Evolutionary conservation across 2,797 vertebrate species (phyloP).

Genomic region (Lutjanus campechanus): DNA sequence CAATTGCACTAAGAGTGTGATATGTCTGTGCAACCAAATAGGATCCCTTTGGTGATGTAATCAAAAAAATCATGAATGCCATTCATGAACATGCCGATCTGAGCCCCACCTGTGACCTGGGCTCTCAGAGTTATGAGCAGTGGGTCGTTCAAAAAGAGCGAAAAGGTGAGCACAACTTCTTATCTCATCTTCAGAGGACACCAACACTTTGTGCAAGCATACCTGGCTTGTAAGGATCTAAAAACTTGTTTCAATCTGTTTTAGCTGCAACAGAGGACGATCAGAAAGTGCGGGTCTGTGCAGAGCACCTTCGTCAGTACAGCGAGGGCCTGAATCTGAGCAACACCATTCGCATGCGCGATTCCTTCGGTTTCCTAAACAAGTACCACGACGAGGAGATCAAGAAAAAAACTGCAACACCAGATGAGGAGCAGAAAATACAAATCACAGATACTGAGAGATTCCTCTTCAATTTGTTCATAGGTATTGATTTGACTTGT

Average conservation of each 20-base stretch:
- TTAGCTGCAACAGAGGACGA: constrained; percentile 92
- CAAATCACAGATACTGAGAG: constrained; percentile 88
- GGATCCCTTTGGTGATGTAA: constrained; percentile 94
- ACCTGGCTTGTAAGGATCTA: neutral
- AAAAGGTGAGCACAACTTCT: constrained; percentile 81
- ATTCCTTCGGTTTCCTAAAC: constrained; percentile 90
- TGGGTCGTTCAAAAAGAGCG: constrained; percentile 92
- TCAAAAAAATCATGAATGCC: constrained; percentile 91
- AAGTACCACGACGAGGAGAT: constrained; percentile 90
- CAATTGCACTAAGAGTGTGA: neutral
- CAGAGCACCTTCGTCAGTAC: constrained; percentile 93
- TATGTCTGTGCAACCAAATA: constrained; percentile 58
- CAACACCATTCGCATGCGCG: constrained; percentile 94
- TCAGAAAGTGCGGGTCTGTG: constrained; percentile 90
- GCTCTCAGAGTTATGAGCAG: constrained; percentile 95
- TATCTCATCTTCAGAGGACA: neutral
- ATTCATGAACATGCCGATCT: constrained; percentile 90
- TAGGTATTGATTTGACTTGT: constrained; percentile 80
- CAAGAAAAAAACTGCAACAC: constrained; percentile 85
- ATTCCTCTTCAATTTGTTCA: constrained; percentile 91
- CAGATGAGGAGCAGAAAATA: constrained; percentile 80
- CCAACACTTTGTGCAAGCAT: neutral
- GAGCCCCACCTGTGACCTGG: constrained; percentile 87
- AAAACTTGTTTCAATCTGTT: constrained; percentile 37
- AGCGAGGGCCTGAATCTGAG: constrained; percentile 93